Base-by-base conservation (phyloP, 1,140 invertebrate species). In the Notospermus geniculatus region DNA sequence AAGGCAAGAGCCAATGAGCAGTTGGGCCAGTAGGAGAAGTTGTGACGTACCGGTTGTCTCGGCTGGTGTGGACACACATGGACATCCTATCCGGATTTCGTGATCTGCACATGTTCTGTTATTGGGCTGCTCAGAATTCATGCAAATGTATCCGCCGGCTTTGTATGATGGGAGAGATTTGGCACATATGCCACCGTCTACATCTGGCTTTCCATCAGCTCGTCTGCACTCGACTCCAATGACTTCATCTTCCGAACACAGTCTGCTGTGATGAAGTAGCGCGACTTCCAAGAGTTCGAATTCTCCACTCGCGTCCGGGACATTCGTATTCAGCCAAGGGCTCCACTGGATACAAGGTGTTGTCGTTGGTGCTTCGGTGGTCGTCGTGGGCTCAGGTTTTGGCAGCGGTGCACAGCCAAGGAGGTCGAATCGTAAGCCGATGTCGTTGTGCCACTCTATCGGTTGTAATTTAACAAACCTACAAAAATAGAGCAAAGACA, bases 311-410 rank as follows among this genome's bases (percentile, higher is more conserved):
- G 60, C 46, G 25, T 75, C 71, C 9, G 82, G 81, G 19, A 59
- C 62, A 39, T 71, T 60, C 5, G 65, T 59, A 63, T 72, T 82
- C 66, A 81, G 77, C 81, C 81, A 83, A 1, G 70, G 67, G 50
- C 79, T 80, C 81, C 81, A 83, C 63, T 75, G 74, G 30, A 66
- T 62, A 53, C 74, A 74, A 4, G 67, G 61, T 22, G 43, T 1
- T 36, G 62, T 28, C 9, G 55, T 64, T 32, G 54, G 22, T 7
- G 55, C 54, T 52, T 28, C 54, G 13, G 64, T 70, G 41, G 52
- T 60, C 15, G 36, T 32, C 17, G 64, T 32, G 28, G 50, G 39
- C 2, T 46, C 23, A 17, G 70, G 70, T 2, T 64, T 63, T 7
- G 65, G 53, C 11, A 66, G 58, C n/a, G 72, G 73, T 54, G 75